Base-by-base conservation (phyloP, 2,113 vertebrate genomes). In the Panthera tigris region DNA sequence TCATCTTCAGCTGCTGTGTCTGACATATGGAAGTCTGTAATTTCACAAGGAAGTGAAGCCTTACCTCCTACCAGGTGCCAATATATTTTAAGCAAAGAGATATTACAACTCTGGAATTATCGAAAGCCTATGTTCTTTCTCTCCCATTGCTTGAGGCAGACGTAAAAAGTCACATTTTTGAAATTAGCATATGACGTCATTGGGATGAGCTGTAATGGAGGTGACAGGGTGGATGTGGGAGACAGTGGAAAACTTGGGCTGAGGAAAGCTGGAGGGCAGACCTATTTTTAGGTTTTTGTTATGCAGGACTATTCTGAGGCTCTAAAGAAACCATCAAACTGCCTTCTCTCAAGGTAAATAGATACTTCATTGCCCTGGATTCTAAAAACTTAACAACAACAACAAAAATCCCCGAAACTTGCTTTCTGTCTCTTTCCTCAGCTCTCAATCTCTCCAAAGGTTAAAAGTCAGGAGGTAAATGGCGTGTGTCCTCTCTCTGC, bases 81-180 rank as follows among this genome's bases (percentile, higher is more conserved):
- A 0, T 3, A n/a, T 82, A 63, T 95, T 94, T 80, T 79, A 97
- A 95, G 95, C 85, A 96, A 91, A 95, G 50, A 55, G 92, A 97
- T 83, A 69, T 95, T 90, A 95, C 76, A 96, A 12, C 74, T 25
- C 74, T 89, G 80, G 45, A 84, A 78, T 95, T 76, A 89, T 52
- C 94, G 97, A 50, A 97, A 93, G 81, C 66, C 86, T 39, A 31
- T 82, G 23, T 92, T 97, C 36, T 97, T 97, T 95, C 13, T 23
- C 82, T 97, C 68, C 66, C 3, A 33, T 39, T 92, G 71, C 96
- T 85, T 18, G 92, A 97, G 78, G 69, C 79, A 97, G 94, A 98
- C 33, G 41, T 52, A 97, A 97, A 98, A 74, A 95, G 91, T 69
- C 91, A 80, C 23, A 27, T 96, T 97, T 97, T 97, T 92, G 94